Evolutionary conservation across 2,888 invertebrate genomes (phyloP), one percentile per base, ranked within the genome.

Genomic region (Arge pagana): DNA sequence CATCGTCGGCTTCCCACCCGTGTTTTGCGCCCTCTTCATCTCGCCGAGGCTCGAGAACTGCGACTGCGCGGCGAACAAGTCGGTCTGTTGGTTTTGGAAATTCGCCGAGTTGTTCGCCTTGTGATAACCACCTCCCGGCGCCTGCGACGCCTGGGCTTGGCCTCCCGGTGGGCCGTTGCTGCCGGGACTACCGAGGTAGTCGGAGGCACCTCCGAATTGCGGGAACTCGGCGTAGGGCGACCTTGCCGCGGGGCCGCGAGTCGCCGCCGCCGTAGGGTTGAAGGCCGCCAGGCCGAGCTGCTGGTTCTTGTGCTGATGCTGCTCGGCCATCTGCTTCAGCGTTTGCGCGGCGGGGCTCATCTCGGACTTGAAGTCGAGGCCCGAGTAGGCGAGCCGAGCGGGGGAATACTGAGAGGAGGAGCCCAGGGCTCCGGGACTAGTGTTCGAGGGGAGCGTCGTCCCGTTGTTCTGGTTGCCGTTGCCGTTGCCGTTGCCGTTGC

Each of bases 261-360:
- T 63, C 66, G 75, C 72, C 79, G 83, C 72, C 0, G 73, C 74
- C 35, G 77, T 76, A 3, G 81, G 79, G 59, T 79, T 81, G 61
- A 81, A 82, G 1, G 71, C 70, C 3, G 78, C 74, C 26, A 85
- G 79, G 2, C 88, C 88, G 72, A 87, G 80, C 61, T 85, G 75
- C 56, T 80, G 86, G 59, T 83, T 85, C 73, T 89, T 89, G 77
- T 92, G 93, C 78, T 95, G 95, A 78, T 96, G 96, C 76, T 96
- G 96, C 74, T 96, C 95, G 30, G 96, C 96, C 95, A 96, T 95
- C 70, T 96, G 95, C 74, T 96, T 96, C 48, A 96, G 80, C 1
- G 95, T 96, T 79, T 96, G 94, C 41, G 96, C 95, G 1, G 96
- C 96, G 18, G 95, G 91, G 54, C 93, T 93, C 75, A 90, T 81